phyloP scores from a whole-genome alignment of 2,797 vertebrate genomes.

The Tauraco hartlaubi region DNA sequence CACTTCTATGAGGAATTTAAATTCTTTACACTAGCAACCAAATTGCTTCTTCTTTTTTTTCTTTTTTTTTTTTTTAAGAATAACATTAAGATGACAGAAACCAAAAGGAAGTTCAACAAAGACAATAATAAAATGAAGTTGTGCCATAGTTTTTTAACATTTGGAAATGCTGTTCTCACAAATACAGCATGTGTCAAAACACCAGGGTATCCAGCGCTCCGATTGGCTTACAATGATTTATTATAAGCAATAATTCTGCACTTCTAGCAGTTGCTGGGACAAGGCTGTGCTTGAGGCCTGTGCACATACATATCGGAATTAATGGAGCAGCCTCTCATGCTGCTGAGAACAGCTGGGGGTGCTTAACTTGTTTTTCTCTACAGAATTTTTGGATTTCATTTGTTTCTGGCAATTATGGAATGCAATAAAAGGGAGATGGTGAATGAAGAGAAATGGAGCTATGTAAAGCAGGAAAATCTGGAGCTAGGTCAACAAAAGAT shows the following conservation, averaged over 20 bases:
- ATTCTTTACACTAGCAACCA: not conserved
- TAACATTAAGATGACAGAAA: not conserved
- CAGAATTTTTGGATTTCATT: constrained; percentile 38
- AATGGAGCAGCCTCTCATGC: constrained; percentile 41
- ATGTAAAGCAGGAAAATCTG: not conserved
- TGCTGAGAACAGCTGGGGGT: constrained; percentile 36
- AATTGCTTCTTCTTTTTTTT: accelerated
- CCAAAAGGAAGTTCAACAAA: not conserved
- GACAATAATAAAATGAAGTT: not conserved
- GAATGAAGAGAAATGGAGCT: not conserved
- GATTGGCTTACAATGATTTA: not conserved
- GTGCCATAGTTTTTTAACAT: not conserved
- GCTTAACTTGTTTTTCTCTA: constrained; percentile 51
- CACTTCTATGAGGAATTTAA: not conserved
- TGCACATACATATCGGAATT: constrained; percentile 36
- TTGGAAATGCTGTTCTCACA: not conserved
- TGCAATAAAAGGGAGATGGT: not conserved
- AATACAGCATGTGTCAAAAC: not conserved
- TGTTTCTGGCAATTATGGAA: not conserved
- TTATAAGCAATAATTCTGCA: constrained; percentile 7
- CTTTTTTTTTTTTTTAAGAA: not conserved
- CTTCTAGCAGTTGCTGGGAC: not conserved
- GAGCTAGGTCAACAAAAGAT: not conserved
- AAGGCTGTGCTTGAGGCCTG: constrained; percentile 29
- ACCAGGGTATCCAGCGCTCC: not conserved